Base-by-base conservation (phyloP, 2,888 invertebrate species). In the Rhagonycha lutea region DNA sequence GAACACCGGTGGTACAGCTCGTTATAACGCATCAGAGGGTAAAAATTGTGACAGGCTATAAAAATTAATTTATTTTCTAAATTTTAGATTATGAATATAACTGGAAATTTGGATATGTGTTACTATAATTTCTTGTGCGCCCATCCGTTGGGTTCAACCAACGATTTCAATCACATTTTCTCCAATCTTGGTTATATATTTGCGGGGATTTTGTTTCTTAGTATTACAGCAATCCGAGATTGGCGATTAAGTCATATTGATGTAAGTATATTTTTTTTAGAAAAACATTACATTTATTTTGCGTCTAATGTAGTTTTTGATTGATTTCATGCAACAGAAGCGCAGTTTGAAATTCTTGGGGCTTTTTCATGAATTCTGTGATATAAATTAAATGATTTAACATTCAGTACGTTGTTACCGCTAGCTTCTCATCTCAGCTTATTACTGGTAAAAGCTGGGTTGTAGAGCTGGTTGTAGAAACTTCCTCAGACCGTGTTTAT, bases 101-200 rank as follows among this genome's bases (percentile, higher is more conserved):
- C 96, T 0, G 97, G 97, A 1, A 92, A 96, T 86, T 92, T 95
- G 83, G 97, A 97, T 86, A 89, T 95, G 68, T 97, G 97, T 86
- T 97, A 96, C 87, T 97, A 96, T 88, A 97, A 97, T 88, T 96
- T 96, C 88, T 88, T 94, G 62, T 97, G 97, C 86, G 92, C 96
- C 0, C 94, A 95, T 86, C 95, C 95, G 0, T 88, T 94, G 2
- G 92, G 92, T 76, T 87, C 90, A 0, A 88, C 96, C 12, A 93
- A 93, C 0, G 94, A 96, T 84, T 96, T 95, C 88, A 97, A 96
- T 89, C 96, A 96, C 85, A 93, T 97, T 71, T 94, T 91, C 88
- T 95, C 95, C 14, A 97, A 97, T 87, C 89, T 94, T 61, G 95
- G 95, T 8, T 97, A 97, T 86, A 87, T 96, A 12, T 82, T 95